Conservation (phyloP, 2,888 invertebrate genomes). For the Drosophila incognita region DNA sequence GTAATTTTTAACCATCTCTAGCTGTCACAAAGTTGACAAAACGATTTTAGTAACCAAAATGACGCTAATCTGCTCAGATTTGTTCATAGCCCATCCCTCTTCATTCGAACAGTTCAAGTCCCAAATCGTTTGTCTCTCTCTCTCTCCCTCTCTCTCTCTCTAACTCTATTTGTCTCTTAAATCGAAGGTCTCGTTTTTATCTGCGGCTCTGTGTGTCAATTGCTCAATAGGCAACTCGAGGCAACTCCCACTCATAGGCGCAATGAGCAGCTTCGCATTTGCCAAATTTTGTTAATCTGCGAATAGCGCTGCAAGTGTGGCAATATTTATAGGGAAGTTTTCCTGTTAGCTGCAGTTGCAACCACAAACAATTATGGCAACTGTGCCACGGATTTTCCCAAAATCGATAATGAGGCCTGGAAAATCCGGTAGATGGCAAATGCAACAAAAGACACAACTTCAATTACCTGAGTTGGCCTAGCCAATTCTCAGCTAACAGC, state of each 20-base stretch:
- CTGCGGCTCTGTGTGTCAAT: constrained; percentile 56
- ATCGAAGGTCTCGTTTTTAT: constrained; percentile 56
- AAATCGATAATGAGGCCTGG: constrained; percentile 38
- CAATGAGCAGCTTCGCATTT: constrained; percentile 14
- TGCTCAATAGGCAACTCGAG: constrained; percentile 48
- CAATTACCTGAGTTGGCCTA: constrained; percentile 45
- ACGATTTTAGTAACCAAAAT: not conserved
- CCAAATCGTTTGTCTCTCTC: constrained; percentile 28
- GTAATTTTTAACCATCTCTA: not conserved
- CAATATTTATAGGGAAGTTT: constrained; percentile 7
- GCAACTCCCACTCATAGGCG: constrained; percentile 39
- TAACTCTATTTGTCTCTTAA: not conserved
- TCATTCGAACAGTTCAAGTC: constrained; percentile 39
- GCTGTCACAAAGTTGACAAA: constrained; percentile 4
- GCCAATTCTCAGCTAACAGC: constrained; percentile 58
- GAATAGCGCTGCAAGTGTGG: not conserved
- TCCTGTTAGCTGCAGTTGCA: constrained; percentile 21
- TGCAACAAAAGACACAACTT: constrained; percentile 29
- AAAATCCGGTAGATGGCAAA: constrained; percentile 56
- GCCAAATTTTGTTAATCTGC: constrained; percentile 9
- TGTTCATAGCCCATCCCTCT: constrained; percentile 16
- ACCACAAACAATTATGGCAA: constrained; percentile 1
- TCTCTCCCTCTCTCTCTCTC: not conserved
- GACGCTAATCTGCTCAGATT: constrained; percentile 13
- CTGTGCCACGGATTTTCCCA: constrained; percentile 62